Base-by-base conservation (phyloP, 2,888 invertebrate species). In the Aethes cnicana region DNA sequence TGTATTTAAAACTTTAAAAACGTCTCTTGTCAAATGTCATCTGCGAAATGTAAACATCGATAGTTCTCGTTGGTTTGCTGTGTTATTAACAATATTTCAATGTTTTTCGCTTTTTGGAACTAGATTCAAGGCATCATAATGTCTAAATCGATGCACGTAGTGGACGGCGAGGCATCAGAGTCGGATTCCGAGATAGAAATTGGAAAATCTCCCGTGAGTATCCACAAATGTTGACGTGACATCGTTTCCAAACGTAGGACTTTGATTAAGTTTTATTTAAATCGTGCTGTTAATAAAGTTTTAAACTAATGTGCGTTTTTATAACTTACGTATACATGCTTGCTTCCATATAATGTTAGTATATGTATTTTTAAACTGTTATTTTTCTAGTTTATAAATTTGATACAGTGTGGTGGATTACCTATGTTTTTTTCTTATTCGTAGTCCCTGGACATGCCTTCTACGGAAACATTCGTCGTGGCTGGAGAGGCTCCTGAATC, bases 91-190 rank as follows among this genome's bases (percentile, higher is more conserved):
- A 21, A 18, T 43, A 6, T 30, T 33, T 25, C 25, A 14, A 16
- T 2, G 2, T 14, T 42, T 42, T 12, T 16, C 12, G 14, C 9
- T 14, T 20, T 12, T 5, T 32, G n/a, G 8, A 6, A 21, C 6
- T 2, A 7, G 16, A 11, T 35, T 11, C 3, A 23, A 33, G 8
- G 3, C 7, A 35, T 32, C 32, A 67, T 50, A 47, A 83, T 84
- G 84, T 82, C 81, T 5, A 77, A 81, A 68, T 68, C 60, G 16
- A 65, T 71, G 25, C 81, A 86, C 9, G 84, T 88, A 4, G 85
- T 88, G 0, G 87, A 87, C 1, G 87, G 87, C 0, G 87, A 88
- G 59, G 87, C 87, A 1, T 87, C 87, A 0, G 87, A 88, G 61
- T 86, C 87, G 0, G 87, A 88, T 68, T 75, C 87, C 0, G 87